Percentiles rank a stretch among this genome's conserved stretches.
These are phyloP conservation scores for Merluccius polli DNA, from an alignment of 2,797 vertebrate species.

Conservation along the genomic window DNA sequence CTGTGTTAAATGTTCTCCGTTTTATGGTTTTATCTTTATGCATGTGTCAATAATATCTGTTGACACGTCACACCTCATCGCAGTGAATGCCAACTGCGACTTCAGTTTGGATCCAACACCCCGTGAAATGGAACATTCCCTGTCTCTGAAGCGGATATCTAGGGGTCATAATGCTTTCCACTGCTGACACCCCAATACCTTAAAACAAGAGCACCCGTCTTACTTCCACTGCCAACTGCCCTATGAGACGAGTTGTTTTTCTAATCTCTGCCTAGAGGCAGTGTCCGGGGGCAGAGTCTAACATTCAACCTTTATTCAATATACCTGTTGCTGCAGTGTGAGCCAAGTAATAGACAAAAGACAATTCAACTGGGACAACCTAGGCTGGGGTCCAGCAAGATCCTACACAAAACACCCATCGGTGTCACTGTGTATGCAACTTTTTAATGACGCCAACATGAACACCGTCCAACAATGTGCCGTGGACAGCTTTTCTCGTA, in stretches of 20 bases:
- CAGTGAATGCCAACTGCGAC: too few species aligned
- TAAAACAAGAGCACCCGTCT: neutral
- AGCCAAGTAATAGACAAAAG: conserved; percentile 1
- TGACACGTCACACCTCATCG: neutral
- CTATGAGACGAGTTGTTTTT: neutral
- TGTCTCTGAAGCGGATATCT: too few species aligned
- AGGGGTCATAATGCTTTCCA: neutral
- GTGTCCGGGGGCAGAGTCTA: neutral
- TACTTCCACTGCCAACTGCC: neutral
- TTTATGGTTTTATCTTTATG: too few species aligned
- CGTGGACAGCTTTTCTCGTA: neutral
- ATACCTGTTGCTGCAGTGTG: neutral
- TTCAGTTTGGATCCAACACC: neutral
- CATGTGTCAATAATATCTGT: neutral
- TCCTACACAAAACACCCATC: neutral
- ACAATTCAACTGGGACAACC: neutral
- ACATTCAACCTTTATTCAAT: neutral
- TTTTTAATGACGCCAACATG: neutral
- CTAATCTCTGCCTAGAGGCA: neutral
- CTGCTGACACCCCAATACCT: neutral
- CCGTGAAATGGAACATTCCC: too few species aligned
- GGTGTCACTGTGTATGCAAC: neutral
- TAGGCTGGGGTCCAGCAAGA: neutral
- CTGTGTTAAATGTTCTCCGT: too few species aligned
- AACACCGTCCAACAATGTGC: neutral